A percentile compares a stretch with the other conserved stretches of the same genome.
Evolutionary conservation across 2,888 invertebrate genomes (phyloP).

Genomic region (Entomobrya multifasciata): DNA sequence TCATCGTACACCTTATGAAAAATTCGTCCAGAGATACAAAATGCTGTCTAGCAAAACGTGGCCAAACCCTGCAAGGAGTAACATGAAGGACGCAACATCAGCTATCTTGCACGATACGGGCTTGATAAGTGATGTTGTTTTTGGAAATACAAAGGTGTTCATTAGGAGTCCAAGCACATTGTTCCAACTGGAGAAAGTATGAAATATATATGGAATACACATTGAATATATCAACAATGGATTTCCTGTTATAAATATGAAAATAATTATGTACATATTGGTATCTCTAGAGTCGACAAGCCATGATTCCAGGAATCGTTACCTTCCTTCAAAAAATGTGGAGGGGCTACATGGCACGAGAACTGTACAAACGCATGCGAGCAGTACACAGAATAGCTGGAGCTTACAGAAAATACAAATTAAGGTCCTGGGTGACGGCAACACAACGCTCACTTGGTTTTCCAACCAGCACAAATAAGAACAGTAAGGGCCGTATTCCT

Average conservation of each 20-base stretch:
- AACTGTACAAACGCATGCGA: constrained; percentile 90
- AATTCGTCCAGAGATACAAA: constrained; percentile 89
- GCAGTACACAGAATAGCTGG: constrained; percentile 91
- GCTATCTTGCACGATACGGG: constrained; percentile 91
- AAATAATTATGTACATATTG: constrained; percentile 44
- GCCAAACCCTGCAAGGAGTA: constrained; percentile 94
- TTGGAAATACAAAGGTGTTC: constrained; percentile 97
- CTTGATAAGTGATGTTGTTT: constrained; percentile 92
- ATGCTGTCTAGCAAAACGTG: constrained; percentile 97
- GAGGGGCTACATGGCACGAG: constrained; percentile 90
- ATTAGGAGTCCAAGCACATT: constrained; percentile 95
- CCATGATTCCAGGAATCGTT: constrained; percentile 94
- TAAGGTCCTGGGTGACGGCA: constrained; percentile 87
- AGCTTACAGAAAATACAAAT: constrained; percentile 90
- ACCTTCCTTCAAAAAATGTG: constrained; percentile 97
- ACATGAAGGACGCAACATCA: constrained; percentile 90
- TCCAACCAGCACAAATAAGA: constrained; percentile 63
- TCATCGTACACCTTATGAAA: constrained; percentile 95
- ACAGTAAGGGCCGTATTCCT: constrained; percentile 73
- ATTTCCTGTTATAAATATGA: too few relatives aligned
- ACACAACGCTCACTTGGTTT: constrained; percentile 78
- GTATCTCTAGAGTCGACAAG: constrained; percentile 86
- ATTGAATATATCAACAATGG: too few relatives aligned
- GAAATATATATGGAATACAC: not conserved
- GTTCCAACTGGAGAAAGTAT: constrained; percentile 90